phyloP scores from a whole-genome alignment of 2,113 vertebrate species.

The Lasiurus cinereus region DNA sequence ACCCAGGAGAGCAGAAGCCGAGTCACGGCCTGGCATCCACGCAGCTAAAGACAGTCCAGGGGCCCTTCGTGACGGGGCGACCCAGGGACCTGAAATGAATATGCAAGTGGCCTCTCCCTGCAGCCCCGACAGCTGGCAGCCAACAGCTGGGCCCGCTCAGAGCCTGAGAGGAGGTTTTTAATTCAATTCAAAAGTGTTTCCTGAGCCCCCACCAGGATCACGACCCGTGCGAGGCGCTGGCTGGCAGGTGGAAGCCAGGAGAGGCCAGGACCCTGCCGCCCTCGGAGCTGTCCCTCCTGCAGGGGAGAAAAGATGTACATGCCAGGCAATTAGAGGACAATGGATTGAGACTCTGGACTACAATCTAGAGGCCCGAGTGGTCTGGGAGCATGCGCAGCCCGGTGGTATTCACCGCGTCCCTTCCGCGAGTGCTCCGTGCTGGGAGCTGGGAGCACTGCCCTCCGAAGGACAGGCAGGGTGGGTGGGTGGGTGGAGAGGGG shows the following conservation, averaged over 20 bases:
- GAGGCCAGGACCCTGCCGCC: slow-evolving; percentile 38
- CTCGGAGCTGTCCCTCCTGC: slow-evolving; percentile 51
- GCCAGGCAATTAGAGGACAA: slow-evolving; percentile 72
- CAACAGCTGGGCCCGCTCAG: slow-evolving; percentile 71
- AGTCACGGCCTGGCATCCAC: background rate
- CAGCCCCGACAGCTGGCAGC: slow-evolving; percentile 77
- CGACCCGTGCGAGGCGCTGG: slow-evolving; percentile 53
- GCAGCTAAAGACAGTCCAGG: background rate
- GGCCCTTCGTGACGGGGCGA: slow-evolving; percentile 42
- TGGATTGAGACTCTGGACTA: slow-evolving; percentile 39
- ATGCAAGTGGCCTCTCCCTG: slow-evolving; percentile 65
- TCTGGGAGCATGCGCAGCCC: background rate
- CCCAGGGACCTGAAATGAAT: slow-evolving; percentile 65
- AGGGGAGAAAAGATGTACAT: slow-evolving; percentile 62
- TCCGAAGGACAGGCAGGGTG: background rate
- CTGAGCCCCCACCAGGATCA: slow-evolving; percentile 74
- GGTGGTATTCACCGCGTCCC: background rate
- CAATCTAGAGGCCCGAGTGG: background rate
- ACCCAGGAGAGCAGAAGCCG: background rate
- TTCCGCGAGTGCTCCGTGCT: background rate
- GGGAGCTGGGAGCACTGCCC: background rate
- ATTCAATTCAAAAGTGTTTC: slow-evolving; percentile 75
- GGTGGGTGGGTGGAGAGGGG: background rate
- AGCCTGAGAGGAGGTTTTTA: slow-evolving; percentile 74
- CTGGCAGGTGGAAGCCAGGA: slow-evolving; percentile 58